Percentiles rank a stretch among this genome's conserved stretches.
phyloP scores from a whole-genome alignment of 2,113 vertebrate species.

The Nipponia nippon region DNA sequence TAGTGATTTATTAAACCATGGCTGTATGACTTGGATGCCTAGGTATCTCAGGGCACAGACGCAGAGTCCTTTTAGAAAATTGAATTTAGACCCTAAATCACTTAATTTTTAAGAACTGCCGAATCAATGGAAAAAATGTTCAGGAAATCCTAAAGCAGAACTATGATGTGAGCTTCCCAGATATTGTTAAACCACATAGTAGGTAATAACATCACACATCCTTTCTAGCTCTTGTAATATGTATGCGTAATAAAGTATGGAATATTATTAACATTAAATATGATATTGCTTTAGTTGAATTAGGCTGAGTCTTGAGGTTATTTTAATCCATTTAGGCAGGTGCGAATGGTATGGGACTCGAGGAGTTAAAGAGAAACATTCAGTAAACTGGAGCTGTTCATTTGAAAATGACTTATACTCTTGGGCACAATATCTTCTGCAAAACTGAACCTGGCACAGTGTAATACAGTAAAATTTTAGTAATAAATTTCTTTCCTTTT shows the following conservation, averaged over 20 bases:
- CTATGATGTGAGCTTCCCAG: neutral
- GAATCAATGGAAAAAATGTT: neutral
- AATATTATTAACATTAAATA: neutral
- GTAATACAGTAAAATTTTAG: conserved; percentile 21
- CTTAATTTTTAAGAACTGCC: neutral
- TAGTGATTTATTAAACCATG: neutral
- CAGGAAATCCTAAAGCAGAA: conserved; percentile 20
- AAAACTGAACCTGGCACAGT: conserved; percentile 10
- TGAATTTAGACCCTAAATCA: neutral
- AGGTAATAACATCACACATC: neutral
- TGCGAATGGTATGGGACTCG: neutral
- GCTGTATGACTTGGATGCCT: neutral
- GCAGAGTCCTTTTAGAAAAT: neutral
- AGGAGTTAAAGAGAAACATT: conserved; percentile 39
- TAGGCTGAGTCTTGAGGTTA: neutral
- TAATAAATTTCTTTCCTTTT: conserved; percentile 42
- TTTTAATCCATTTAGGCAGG: neutral
- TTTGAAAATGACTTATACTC: conserved; percentile 19
- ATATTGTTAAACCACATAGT: neutral
- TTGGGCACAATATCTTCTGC: conserved; percentile 15
- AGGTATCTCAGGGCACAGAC: neutral
- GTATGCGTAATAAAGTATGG: neutral
- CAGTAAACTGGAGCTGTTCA: neutral
- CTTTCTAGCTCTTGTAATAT: neutral
- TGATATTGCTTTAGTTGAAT: neutral